A percentile compares a stretch with the other conserved stretches of the same genome.
Evolutionary conservation across 2,888 invertebrate genomes (phyloP).

Genomic region (Drosophila sordidula): DNA sequence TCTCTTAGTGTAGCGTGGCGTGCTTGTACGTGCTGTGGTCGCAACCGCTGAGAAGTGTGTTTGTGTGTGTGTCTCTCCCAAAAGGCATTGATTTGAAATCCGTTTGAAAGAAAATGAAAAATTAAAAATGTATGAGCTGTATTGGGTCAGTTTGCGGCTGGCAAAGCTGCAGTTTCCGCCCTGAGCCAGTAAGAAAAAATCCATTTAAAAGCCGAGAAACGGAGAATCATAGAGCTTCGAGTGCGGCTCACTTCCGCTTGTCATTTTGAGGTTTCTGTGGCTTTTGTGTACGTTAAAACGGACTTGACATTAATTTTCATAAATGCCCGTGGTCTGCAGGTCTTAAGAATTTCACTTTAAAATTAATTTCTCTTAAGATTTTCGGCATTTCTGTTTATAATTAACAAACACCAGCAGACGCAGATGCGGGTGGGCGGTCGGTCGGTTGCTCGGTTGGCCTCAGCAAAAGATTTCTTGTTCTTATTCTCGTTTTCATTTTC

Average conservation of each 20-base stretch:
- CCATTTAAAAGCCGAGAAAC: conserved; percentile 6
- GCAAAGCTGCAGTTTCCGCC: conserved; percentile 76
- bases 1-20: conserved; percentile 22
- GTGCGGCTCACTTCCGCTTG: conserved; percentile 65
- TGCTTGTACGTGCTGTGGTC: conserved; percentile 69
- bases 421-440: conserved; percentile 62
- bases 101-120: conserved; percentile 70
- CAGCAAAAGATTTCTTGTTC: conserved; percentile 19
- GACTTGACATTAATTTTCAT: conserved; percentile 72
- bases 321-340: conserved; percentile 45
- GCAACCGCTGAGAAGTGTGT: conserved; percentile 40
- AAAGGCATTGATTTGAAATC: conserved; percentile 71
- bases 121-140: conserved; percentile 72
- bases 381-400: conserved; percentile 52
- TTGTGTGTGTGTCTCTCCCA: conserved; percentile 10
- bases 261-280: conserved; percentile 69
- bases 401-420: conserved; percentile 39
- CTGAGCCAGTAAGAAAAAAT: conserved; percentile 16
- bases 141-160: conserved; percentile 58
- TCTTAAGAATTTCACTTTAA: conserved; percentile 67
- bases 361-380: conserved; percentile 59
- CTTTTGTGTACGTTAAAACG: conserved; percentile 41
- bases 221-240: conserved; percentile 36
- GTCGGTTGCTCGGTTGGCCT: neutral
- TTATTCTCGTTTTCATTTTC: conserved; percentile 24